phyloP scores from a whole-genome alignment of 2,797 vertebrate genomes.

The Chelmon rostratus region DNA sequence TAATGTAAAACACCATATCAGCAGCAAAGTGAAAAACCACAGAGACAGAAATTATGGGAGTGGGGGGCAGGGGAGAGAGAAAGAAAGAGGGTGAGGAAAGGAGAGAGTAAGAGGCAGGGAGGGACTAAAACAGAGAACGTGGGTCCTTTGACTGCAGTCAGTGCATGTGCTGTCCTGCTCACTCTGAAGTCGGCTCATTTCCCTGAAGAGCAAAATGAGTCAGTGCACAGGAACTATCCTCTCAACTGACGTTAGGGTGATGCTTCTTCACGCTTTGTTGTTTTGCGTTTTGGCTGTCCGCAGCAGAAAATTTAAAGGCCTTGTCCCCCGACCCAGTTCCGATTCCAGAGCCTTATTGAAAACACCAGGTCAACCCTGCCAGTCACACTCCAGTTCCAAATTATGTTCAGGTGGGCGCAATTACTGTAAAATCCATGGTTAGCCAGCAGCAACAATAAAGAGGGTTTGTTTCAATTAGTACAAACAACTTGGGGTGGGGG shows the following conservation, averaged over 20 bases:
- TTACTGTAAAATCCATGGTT: constrained; percentile 26
- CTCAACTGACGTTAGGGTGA: constrained; percentile 22
- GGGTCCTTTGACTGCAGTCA: constrained; percentile 53
- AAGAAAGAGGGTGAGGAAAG: constrained; percentile 14
- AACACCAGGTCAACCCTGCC: constrained; percentile 13
- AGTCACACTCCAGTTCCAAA: constrained; percentile 8
- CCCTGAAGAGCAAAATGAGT: constrained; percentile 69
- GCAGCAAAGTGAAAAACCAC: constrained; percentile 64
- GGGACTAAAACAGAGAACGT: constrained; percentile 16
- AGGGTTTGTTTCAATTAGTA: constrained; percentile 22
- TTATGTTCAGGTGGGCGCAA: constrained; percentile 15
- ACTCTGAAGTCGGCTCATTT: constrained; percentile 61
- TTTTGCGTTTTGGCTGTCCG: neutral
- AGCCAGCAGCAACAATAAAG: constrained; percentile 20
- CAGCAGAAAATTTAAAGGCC: constrained; percentile 18
- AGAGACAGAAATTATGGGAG: constrained; percentile 48
- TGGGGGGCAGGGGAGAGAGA: neutral
- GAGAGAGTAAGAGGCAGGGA: neutral
- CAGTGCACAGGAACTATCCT: constrained; percentile 63
- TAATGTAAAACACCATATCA: constrained; percentile 77
- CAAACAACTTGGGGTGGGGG: constrained; percentile 2
- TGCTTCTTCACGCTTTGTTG: constrained; percentile 27
- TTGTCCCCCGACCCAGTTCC: constrained; percentile 14
- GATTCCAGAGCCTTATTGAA: constrained; percentile 14
- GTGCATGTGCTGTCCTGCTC: constrained; percentile 36